Evolutionary conservation across 2,888 invertebrate species (phyloP).

Genomic region (Entomobrya proxima): DNA sequence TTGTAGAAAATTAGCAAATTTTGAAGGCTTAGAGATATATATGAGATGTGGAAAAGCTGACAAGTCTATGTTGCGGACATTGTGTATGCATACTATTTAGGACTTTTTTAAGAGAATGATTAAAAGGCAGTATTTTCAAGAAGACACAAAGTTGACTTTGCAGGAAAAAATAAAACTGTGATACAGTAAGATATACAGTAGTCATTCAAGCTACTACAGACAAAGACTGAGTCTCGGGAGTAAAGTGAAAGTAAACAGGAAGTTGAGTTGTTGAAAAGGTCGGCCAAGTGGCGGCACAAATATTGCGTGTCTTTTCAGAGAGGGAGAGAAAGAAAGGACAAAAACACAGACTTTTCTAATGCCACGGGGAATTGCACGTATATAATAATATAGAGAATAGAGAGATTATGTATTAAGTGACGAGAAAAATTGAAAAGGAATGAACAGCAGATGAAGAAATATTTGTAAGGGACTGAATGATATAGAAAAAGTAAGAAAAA

Average conservation of each 20-base stretch:
- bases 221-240: not conserved
- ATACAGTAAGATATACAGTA: constrained; percentile 1
- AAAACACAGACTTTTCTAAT: too few relatives aligned
- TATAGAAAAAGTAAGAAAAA: constrained; percentile 14
- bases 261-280: not conserved
- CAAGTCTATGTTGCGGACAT: too few relatives aligned
- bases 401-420: not conserved
- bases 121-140: not conserved
- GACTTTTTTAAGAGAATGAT: not conserved
- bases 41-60: too few relatives aligned
- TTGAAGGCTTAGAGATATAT: too few relatives aligned
- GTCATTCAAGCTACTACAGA: not conserved
- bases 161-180: too few relatives aligned
- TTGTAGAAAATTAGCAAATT: too few relatives aligned
- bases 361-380: too few relatives aligned
- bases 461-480: not conserved
- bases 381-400: not conserved
- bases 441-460: not conserved
- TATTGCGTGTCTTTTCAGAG: too few relatives aligned
- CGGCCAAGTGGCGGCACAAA: too few relatives aligned
- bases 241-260: constrained; percentile 32
- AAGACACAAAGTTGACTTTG: too few relatives aligned
- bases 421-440: not conserved
- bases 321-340: not conserved
- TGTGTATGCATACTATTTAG: too few relatives aligned